Evolutionary conservation across 2,888 invertebrate species (phyloP).

Genomic region (Drosophila setosimentum): DNA sequence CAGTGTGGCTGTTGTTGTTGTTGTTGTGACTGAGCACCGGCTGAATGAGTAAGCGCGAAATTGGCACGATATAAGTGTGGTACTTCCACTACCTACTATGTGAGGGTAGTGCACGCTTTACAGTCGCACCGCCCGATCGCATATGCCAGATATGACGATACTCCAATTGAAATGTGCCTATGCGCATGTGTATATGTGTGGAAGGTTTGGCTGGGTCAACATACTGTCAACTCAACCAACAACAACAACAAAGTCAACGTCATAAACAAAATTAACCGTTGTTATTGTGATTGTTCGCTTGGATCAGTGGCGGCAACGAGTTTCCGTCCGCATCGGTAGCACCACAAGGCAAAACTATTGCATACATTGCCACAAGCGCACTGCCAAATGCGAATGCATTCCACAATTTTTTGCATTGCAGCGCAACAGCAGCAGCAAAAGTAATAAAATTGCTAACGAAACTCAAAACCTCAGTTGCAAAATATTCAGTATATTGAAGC

Average conservation of each 20-base stretch:
- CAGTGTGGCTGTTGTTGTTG: conserved; percentile 14
- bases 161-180: neutral
- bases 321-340: conserved; percentile 10
- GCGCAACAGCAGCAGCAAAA: conserved; percentile 12
- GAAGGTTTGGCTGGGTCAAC: conserved; percentile 57
- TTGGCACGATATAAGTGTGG: conserved; percentile 56
- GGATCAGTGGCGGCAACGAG: conserved; percentile 4
- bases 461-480: conserved; percentile 48
- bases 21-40: conserved; percentile 29
- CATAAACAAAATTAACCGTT: conserved; percentile 26
- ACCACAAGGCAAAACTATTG: conserved; percentile 5
- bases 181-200: conserved; percentile 2
- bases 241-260: conserved; percentile 32
- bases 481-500: conserved; percentile 51
- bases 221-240: conserved; percentile 35
- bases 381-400: conserved; percentile 32
- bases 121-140: conserved; percentile 37
- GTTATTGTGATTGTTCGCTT: conserved; percentile 6
- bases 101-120: conserved; percentile 33
- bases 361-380: conserved; percentile 25
- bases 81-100: conserved; percentile 25
- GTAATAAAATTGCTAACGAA: conserved; percentile 38
- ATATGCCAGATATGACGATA: conserved; percentile 37
- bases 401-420: conserved; percentile 35
- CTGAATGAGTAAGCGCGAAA: conserved; percentile 67